Evolutionary conservation across 2,797 vertebrate species (phyloP).

Genomic region (Microctenopoma lineatum): DNA sequence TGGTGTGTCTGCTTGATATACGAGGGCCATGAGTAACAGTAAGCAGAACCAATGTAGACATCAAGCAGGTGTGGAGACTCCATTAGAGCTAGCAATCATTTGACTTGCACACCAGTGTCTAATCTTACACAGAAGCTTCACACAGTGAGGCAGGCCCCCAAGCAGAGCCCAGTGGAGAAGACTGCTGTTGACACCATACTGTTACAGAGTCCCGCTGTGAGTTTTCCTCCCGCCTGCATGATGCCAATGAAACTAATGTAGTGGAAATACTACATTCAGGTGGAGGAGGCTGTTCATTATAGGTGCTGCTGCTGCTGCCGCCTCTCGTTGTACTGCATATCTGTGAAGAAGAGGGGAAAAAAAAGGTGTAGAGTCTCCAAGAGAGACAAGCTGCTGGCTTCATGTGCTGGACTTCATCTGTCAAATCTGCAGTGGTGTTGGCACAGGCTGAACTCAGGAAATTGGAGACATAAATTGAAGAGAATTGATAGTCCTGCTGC

Average conservation of each 20-base stretch:
- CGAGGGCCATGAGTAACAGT: conserved; percentile 46
- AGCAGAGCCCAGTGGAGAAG: conserved; percentile 65
- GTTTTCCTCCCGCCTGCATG: conserved; percentile 63
- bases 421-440: conserved; percentile 64
- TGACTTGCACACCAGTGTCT: conserved; percentile 73
- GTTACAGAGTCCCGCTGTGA: conserved; percentile 73
- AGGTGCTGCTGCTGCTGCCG: conserved; percentile 56
- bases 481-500: conserved; percentile 68
- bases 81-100: conserved; percentile 72
- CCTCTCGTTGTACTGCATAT: conserved; percentile 56
- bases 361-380: conserved; percentile 49
- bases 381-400: conserved; percentile 63
- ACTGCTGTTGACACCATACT: conserved; percentile 72
- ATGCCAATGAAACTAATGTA: conserved; percentile 76
- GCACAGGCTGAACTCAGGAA: conserved; percentile 60
- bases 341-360: conserved; percentile 26
- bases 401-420: conserved; percentile 66
- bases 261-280: conserved; percentile 67
- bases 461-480: conserved; percentile 77
- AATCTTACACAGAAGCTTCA: conserved; percentile 75
- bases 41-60: conserved; percentile 65
- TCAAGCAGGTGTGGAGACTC: conserved; percentile 73
- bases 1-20: conserved; percentile 47
- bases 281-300: conserved; percentile 71
- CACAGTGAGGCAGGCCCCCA: conserved; percentile 72